Conservation (phyloP, 2,797 vertebrate genomes). For the Darevskia mixta region DNA sequence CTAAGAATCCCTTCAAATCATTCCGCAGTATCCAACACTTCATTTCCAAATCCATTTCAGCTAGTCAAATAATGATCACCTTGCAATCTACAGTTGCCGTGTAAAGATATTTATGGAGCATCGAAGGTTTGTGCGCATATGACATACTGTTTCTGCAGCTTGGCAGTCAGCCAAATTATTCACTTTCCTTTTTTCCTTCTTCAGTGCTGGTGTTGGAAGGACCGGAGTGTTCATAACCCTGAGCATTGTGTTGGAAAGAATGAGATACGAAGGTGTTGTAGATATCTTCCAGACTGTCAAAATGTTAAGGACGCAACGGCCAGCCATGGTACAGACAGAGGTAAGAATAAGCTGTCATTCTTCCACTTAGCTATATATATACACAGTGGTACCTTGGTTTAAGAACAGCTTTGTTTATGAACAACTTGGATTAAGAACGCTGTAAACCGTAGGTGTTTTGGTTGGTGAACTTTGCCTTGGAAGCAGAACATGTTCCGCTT, state of each 20-base stretch:
- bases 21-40: constrained; percentile 6
- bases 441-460: too few relatives aligned
- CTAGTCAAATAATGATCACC: neutral
- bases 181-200: constrained; percentile 6
- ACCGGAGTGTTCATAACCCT: constrained; percentile 99
- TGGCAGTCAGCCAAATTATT: constrained; percentile 37
- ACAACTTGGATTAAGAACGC: too few relatives aligned
- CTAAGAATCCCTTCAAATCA: constrained; percentile 16
- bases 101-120: constrained; percentile 31
- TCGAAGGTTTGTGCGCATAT: constrained; percentile 7
- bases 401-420: too few relatives aligned
- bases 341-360: constrained; percentile 76
- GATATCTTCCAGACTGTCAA: constrained; percentile 99
- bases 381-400: too few relatives aligned
- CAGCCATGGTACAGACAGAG: constrained; percentile 99
- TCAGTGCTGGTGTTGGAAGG: constrained; percentile 95
- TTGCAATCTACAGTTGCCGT: constrained; percentile 24
- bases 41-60: neutral
- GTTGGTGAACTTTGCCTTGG: too few relatives aligned
- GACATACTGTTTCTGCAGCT: constrained; percentile 15
- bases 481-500: too few relatives aligned
- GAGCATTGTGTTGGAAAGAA: constrained; percentile 98
- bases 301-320: constrained; percentile 98
- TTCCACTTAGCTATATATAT: too few relatives aligned
- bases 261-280: constrained; percentile 99